These are phyloP conservation scores for Whitmania pigra DNA, from an alignment of 1,140 invertebrate species.

Conservation along the genomic window DNA sequence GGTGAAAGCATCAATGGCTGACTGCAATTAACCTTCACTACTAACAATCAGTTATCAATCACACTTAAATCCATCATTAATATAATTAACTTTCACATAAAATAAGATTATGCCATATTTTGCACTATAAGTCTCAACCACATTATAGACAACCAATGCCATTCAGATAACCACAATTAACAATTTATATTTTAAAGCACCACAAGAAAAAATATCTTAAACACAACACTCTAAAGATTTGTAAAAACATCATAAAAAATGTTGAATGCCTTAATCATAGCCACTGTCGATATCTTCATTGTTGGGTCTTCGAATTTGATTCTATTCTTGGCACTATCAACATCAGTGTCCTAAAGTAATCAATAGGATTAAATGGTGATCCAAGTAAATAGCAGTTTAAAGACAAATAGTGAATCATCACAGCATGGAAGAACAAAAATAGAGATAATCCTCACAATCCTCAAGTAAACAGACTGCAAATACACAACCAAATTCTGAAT, in stretches of 20 bases:
- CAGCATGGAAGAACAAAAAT: neutral
- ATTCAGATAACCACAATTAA: neutral
- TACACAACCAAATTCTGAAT: constrained; percentile 5
- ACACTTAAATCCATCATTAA: no score
- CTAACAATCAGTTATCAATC: no score
- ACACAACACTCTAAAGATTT: neutral
- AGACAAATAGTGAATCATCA: neutral
- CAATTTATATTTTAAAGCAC: neutral
- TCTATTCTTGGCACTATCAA: neutral
- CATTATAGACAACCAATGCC: no score
- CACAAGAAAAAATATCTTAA: neutral
- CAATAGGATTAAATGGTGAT: neutral
- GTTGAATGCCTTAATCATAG: neutral
- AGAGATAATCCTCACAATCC: neutral
- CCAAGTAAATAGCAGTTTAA: neutral
- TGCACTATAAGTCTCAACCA: no score
- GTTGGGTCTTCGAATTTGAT: constrained; percentile 3
- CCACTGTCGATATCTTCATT: neutral
- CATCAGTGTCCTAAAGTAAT: neutral
- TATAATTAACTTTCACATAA: no score
- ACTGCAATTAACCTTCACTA: no score
- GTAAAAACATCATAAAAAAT: constrained; percentile 5
- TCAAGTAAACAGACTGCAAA: constrained; percentile 11
- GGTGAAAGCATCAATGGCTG: neutral
- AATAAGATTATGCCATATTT: no score